These are phyloP conservation scores for Acanthoscelides obtectus DNA, from an alignment of 2,888 invertebrate genomes.

Conservation along the genomic window DNA sequence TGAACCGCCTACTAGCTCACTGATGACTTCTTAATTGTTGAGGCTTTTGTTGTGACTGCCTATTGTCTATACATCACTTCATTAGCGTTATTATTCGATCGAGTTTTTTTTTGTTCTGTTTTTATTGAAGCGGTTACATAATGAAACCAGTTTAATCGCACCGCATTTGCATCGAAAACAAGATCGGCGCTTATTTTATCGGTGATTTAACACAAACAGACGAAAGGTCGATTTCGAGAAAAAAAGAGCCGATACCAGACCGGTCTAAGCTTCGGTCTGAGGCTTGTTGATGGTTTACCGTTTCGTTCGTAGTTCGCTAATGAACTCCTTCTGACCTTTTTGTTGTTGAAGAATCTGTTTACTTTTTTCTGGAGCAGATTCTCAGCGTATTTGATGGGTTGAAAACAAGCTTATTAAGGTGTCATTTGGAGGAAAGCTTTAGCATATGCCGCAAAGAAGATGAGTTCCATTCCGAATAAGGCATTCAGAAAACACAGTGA, in stretches of 20 bases:
- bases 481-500: too few relatives aligned
- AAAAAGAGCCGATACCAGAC: neutral
- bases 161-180: neutral
- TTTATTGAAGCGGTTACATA: neutral
- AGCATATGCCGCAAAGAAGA: too few relatives aligned
- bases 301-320: neutral
- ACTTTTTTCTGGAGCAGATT: too few relatives aligned
- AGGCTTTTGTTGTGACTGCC: neutral
- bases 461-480: too few relatives aligned
- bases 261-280: neutral
- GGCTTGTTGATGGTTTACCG: neutral
- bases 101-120: neutral
- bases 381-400: too few relatives aligned
- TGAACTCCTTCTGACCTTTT: neutral
- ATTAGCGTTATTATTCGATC: neutral
- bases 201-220: neutral
- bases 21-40: neutral
- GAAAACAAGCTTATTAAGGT: too few relatives aligned
- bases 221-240: neutral
- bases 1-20: neutral
- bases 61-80: neutral
- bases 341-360: neutral
- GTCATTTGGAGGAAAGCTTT: too few relatives aligned
- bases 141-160: neutral
- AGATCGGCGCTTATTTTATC: neutral